These are phyloP conservation scores for Zeuzera pyrina DNA, from an alignment of 2,888 invertebrate genomes.

Conservation along the genomic window DNA sequence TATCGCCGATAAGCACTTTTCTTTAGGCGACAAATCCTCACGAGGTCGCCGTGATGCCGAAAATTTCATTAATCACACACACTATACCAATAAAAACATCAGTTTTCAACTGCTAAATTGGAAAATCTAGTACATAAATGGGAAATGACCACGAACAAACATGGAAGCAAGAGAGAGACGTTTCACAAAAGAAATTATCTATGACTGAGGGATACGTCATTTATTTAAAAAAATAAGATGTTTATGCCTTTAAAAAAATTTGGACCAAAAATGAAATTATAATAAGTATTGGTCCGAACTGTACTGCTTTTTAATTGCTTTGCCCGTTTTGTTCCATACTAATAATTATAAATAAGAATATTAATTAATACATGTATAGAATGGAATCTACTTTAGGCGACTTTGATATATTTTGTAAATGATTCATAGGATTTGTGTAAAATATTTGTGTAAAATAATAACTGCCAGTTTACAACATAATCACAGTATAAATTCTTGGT, in stretches of 20 bases:
- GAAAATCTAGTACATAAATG: constrained; percentile 67
- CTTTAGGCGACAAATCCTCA: constrained; percentile 63
- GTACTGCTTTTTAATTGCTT: no score
- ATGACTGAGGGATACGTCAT: constrained; percentile 38
- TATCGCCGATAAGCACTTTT: constrained; percentile 60
- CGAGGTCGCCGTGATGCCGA: constrained; percentile 61
- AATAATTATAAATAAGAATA: no score
- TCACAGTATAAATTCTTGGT: no score
- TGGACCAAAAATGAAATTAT: no score
- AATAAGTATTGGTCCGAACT: no score
- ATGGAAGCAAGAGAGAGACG: constrained; percentile 67
- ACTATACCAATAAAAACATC: constrained; percentile 50
- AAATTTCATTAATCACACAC: constrained; percentile 70
- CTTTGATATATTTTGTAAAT: no score
- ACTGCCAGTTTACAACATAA: no score
- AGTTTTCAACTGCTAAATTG: constrained; percentile 56
- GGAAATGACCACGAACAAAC: constrained; percentile 72
- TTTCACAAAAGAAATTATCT: constrained; percentile 42
- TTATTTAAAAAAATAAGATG: constrained; percentile 17
- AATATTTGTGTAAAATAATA: no score
- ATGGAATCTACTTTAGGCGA: no score
- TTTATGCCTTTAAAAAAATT: background rate
- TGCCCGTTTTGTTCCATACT: no score
- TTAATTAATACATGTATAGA: no score
- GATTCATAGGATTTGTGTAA: no score